Base-by-base conservation (phyloP, 2,888 invertebrate species). In the Epirrhoe tristata region DNA sequence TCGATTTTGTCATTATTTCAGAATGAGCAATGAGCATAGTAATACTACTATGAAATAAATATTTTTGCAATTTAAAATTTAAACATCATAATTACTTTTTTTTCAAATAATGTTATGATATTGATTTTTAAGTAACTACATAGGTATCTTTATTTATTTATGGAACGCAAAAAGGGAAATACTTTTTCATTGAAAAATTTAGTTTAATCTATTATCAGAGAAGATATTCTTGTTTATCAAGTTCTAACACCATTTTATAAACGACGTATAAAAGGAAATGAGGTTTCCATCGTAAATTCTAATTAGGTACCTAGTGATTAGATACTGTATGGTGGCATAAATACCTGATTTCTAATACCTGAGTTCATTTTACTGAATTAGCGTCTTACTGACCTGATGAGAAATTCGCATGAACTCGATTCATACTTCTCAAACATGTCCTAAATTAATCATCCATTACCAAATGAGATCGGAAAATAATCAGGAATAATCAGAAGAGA, bases 201-300 rank as follows among this genome's bases (percentile, higher is more conserved):
- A 6, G 36, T 36, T 10, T 10, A 1, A 12, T 4, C 39, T 5
- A 8, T 36, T 24, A 24, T 2, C 12, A 43, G 12, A 12, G 39
- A 43, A 43, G 39, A 12, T 12, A 5, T 43, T 12, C 39, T 43
- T 70, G 76, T 70, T 75, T 69, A 24, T 51, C 70, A 59, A 64
- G 66, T 66, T 57, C 54, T 39, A 61, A 39, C 46, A 58, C 53
- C 34, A 48, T 59, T 52, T 66, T 54, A 56, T 72, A 75, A 79
- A 75, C 14, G 24, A 73, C 52, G 74, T 77, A 24, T 74, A 79
- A 80, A 81, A 80, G 83, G 80, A 86, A 86, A 85, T 85, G 83
- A 79, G 80, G 76, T 80, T 81, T 80, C 80, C 77, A 82, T 79
- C 80, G 77, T 81, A 80, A 82, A 82, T 79, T 72, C 77, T 83